Evolutionary conservation across 2,113 vertebrate genomes (phyloP).

Genomic region (Rhadina sibilatrix): DNA sequence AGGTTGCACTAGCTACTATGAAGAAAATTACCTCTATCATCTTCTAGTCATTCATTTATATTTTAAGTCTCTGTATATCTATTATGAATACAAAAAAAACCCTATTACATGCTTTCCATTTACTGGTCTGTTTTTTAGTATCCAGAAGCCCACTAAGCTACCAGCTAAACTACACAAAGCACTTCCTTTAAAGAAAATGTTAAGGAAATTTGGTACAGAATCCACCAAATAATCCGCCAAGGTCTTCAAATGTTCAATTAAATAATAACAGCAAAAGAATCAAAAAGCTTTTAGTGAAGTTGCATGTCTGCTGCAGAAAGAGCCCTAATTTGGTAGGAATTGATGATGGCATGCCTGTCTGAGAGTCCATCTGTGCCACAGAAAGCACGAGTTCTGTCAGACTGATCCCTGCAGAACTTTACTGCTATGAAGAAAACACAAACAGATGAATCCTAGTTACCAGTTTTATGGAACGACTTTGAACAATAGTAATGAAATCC

Average conservation of each 20-base stretch:
- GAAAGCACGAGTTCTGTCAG: background rate
- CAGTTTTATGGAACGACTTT: constrained; percentile 8
- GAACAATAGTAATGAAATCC: constrained; percentile 53
- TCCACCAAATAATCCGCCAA: background rate
- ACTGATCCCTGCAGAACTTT: constrained; percentile 3
- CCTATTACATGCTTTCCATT: background rate
- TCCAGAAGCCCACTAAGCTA: background rate
- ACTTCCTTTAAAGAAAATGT: background rate
- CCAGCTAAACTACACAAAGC: background rate
- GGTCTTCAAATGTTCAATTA: background rate
- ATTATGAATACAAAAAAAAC: background rate
- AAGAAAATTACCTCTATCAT: background rate
- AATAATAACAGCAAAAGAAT: background rate
- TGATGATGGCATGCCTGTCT: background rate
- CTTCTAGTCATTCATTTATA: background rate
- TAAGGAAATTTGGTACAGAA: background rate
- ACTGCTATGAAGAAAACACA: background rate
- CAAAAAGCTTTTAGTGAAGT: background rate
- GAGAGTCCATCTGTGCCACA: background rate
- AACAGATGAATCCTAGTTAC: constrained; percentile 45
- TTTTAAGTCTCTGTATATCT: background rate
- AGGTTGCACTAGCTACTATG: background rate
- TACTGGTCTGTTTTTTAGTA: background rate
- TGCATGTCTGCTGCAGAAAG: background rate
- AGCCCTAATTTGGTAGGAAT: background rate